Evolutionary conservation across 2,113 vertebrate genomes (phyloP).

Genomic region (Paradisaea rubra): DNA sequence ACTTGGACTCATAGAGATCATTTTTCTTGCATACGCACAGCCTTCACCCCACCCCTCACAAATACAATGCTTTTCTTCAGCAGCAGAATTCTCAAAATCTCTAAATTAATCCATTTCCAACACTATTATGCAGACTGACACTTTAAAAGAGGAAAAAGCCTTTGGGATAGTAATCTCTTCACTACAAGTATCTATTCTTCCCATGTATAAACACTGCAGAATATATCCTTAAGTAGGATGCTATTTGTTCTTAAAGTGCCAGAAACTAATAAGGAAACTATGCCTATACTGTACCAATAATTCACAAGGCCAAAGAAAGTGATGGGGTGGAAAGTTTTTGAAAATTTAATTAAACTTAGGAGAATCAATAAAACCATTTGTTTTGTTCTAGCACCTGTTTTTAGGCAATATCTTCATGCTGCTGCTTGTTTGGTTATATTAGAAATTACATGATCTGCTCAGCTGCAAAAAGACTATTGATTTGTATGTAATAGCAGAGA

Average conservation of each 20-base stretch:
- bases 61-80: neutral
- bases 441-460: neutral
- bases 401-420: neutral
- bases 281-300: neutral
- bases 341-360: conserved; percentile 13
- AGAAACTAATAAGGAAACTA: neutral
- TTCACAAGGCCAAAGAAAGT: neutral
- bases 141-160: neutral
- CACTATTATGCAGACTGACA: neutral
- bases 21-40: neutral
- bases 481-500: neutral
- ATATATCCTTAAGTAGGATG: neutral
- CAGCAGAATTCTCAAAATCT: neutral
- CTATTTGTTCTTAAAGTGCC: neutral
- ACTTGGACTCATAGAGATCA: neutral
- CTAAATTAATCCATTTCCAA: neutral
- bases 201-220: neutral
- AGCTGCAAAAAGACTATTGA: neutral
- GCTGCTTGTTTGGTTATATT: neutral
- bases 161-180: neutral
- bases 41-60: neutral
- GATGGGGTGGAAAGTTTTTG: neutral
- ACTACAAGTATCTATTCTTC: neutral
- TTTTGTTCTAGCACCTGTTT: neutral
- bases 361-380: conserved; percentile 36